Conservation (phyloP, 1,140 invertebrate genomes). For the Diorhabda sublineata region DNA sequence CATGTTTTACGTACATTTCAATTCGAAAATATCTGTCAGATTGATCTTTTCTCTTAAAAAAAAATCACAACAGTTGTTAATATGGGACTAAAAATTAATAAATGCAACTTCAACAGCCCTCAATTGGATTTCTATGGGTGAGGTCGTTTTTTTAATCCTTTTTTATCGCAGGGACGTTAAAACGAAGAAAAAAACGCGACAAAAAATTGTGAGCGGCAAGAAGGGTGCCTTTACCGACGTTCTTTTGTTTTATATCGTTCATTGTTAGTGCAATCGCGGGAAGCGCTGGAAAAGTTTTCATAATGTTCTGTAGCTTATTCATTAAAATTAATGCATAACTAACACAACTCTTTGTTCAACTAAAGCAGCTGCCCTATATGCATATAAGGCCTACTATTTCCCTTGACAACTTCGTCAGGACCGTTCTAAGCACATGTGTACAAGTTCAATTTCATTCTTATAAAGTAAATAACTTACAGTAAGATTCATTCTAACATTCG, state of each 20-base stretch:
- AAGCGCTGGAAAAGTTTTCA: constrained; percentile 12
- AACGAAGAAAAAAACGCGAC: constrained; percentile 13
- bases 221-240: constrained; percentile 7
- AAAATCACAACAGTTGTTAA: constrained; percentile 13
- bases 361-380: constrained; percentile 7
- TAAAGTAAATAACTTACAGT: too few species aligned
- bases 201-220: constrained; percentile 10
- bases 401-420: background rate
- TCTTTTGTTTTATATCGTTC: constrained; percentile 10
- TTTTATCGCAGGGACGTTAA: constrained; percentile 10
- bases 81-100: constrained; percentile 5
- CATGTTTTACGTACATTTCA: constrained; percentile 6
- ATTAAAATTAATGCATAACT: constrained; percentile 18
- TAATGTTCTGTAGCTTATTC: constrained; percentile 13
- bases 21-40: constrained; percentile 6
- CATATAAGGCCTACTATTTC: constrained; percentile 15
- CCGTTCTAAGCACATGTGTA: background rate
- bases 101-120: constrained; percentile 11
- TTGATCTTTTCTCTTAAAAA: constrained; percentile 4
- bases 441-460: too few species aligned
- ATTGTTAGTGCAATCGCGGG: constrained; percentile 12
- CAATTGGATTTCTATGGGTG: constrained; percentile 11
- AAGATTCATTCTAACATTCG: too few species aligned
- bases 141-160: constrained; percentile 12
- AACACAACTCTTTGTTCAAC: constrained; percentile 11